A percentile compares a stretch with the other conserved stretches of the same genome.
phyloP scores from a whole-genome alignment of 2,888 invertebrate species.

The Epistrophe grossulariae region DNA sequence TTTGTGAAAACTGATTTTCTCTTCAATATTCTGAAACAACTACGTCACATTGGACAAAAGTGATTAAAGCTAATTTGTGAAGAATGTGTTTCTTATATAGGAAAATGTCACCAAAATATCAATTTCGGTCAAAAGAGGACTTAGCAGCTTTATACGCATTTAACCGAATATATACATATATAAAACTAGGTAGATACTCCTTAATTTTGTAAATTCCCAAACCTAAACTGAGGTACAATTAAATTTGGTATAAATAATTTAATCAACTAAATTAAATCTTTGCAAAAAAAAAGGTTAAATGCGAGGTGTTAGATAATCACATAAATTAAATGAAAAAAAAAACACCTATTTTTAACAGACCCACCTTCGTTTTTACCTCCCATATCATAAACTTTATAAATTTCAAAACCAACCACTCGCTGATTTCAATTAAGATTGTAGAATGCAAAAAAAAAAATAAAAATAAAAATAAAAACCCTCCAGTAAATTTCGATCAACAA shows the following conservation, averaged over 20 bases:
- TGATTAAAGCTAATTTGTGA: too few species aligned
- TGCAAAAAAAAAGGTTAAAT: background rate
- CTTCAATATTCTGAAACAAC: too few species aligned
- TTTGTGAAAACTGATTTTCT: too few species aligned
- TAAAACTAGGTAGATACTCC: too few species aligned
- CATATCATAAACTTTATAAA: background rate
- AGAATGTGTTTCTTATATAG: too few species aligned
- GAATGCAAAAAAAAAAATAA: background rate
- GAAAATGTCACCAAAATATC: too few species aligned
- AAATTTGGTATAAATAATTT: background rate
- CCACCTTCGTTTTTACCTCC: background rate
- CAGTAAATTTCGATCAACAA: slow-evolving; percentile 30
- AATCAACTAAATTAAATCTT: background rate
- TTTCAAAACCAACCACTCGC: background rate
- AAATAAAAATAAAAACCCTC: background rate
- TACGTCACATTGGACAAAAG: too few species aligned
- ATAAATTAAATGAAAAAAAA: background rate
- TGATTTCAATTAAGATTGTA: slow-evolving; percentile 41
- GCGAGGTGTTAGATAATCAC: slow-evolving; percentile 8
- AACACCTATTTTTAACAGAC: slow-evolving; percentile 1
- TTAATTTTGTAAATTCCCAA: background rate
- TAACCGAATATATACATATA: too few species aligned
- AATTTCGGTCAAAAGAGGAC: too few species aligned
- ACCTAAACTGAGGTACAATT: too few species aligned
- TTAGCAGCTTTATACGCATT: too few species aligned